These are phyloP conservation scores for Menidia beryllina DNA, from an alignment of 2,113 vertebrate species.

Conservation along the genomic window DNA sequence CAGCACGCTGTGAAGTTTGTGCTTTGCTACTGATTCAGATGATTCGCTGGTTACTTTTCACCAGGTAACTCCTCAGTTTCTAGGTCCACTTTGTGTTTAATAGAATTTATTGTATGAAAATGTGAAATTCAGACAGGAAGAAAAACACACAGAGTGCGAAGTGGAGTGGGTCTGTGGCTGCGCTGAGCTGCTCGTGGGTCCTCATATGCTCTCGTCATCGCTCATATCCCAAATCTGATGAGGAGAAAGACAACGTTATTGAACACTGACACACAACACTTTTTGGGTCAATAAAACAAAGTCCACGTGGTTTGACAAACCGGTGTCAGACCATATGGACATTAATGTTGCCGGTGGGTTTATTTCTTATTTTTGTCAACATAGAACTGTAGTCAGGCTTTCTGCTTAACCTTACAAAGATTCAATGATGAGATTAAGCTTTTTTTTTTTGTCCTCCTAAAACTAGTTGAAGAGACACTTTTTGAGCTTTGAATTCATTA, in stretches of 20 bases:
- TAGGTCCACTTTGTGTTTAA: not conserved
- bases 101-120: not conserved
- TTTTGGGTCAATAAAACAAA: too few species aligned
- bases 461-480: too few species aligned
- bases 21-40: not conserved
- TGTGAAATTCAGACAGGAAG: not conserved
- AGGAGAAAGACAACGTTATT: constrained; percentile 24
- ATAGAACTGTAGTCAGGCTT: too few species aligned
- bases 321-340: too few species aligned
- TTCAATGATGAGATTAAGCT: too few species aligned
- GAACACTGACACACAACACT: too few species aligned
- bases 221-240: constrained; percentile 99
- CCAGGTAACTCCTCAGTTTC: not conserved
- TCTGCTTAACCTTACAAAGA: too few species aligned
- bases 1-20: not conserved
- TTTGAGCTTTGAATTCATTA: too few species aligned
- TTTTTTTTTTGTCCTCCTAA: too few species aligned
- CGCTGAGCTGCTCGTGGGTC: not conserved
- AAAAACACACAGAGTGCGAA: not conserved
- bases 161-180: not conserved
- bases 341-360: too few species aligned
- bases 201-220: constrained; percentile 95
- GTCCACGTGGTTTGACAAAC: too few species aligned
- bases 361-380: too few species aligned
- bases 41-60: not conserved